These are phyloP conservation scores for Nomada ruficornis DNA, from an alignment of 2,888 invertebrate genomes.

Conservation along the genomic window DNA sequence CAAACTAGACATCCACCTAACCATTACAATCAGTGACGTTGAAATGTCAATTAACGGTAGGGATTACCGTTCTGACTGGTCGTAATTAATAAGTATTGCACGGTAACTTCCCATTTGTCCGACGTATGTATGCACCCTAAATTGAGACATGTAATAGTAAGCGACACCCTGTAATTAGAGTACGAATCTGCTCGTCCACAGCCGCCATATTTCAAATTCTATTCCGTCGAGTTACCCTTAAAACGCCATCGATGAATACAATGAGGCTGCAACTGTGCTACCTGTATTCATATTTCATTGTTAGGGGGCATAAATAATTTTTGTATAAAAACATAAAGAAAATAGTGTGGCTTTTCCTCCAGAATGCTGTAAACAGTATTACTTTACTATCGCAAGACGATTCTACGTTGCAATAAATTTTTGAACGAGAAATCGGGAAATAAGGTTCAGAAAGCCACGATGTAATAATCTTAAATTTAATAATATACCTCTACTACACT, in stretches of 20 bases:
- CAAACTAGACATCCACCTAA: conserved; percentile 14
- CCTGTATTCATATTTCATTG: conserved; percentile 54
- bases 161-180: conserved; percentile 69
- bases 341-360: too few relatives aligned
- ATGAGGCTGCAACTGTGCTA: conserved; percentile 14
- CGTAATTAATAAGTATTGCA: conserved; percentile 72
- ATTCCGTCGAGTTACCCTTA: conserved; percentile 57
- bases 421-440: too few relatives aligned
- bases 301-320: background rate
- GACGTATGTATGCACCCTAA: conserved; percentile 46
- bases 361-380: too few relatives aligned
- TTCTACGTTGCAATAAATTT: too few relatives aligned
- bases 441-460: too few relatives aligned
- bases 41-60: conserved; percentile 65
- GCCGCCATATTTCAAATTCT: conserved; percentile 70
- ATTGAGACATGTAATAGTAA: conserved; percentile 46
- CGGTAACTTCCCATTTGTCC: conserved; percentile 69
- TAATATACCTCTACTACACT: too few relatives aligned
- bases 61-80: conserved; percentile 60
- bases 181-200: conserved; percentile 48
- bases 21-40: conserved; percentile 39
- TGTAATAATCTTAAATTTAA: too few relatives aligned
- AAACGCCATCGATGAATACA: conserved; percentile 38
- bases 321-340: background rate
- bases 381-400: too few relatives aligned